Conservation (phyloP, 1,140 invertebrate genomes). For the Neodiprion fabricii region DNA sequence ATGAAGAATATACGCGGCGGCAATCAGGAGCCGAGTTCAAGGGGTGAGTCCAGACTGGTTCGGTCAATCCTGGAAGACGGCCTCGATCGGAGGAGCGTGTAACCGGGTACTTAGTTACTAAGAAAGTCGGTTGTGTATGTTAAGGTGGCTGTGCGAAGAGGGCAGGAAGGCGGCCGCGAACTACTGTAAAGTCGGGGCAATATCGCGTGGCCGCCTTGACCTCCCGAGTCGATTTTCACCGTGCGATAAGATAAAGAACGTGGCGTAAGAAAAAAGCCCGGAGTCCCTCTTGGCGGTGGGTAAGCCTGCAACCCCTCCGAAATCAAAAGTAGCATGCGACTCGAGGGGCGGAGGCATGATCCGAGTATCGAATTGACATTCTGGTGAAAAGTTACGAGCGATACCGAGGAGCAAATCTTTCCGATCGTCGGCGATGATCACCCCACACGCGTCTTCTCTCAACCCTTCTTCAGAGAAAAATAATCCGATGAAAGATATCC, state of each 20-base stretch:
- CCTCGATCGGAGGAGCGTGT: too few relatives aligned
- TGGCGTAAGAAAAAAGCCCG: constrained; percentile 21
- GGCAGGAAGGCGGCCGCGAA: too few relatives aligned
- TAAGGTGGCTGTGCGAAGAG: too few relatives aligned
- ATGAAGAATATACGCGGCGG: too few relatives aligned
- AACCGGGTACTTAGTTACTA: too few relatives aligned
- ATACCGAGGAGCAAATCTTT: not conserved
- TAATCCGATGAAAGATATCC: not conserved
- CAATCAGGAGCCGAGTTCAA: too few relatives aligned
- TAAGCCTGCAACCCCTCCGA: not conserved
- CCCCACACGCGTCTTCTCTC: too few relatives aligned
- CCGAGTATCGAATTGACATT: not conserved
- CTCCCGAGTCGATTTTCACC: constrained; percentile 32
- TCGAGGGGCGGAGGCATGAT: not conserved
- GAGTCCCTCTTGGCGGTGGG: constrained; percentile 6
- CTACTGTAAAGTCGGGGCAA: constrained; percentile 6
- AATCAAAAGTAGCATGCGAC: constrained; percentile 1
- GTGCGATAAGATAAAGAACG: constrained; percentile 38
- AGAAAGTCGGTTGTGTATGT: too few relatives aligned
- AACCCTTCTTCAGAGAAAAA: not conserved
- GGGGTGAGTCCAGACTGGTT: too few relatives aligned
- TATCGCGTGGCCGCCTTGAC: constrained; percentile 45
- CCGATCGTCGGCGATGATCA: not conserved
- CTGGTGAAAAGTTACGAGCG: not conserved
- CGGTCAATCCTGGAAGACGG: too few relatives aligned